These are phyloP conservation scores for Bergia sp. DNA, from an alignment of 92 coral and sea anemone genomes.

Conservation along the genomic window DNA sequence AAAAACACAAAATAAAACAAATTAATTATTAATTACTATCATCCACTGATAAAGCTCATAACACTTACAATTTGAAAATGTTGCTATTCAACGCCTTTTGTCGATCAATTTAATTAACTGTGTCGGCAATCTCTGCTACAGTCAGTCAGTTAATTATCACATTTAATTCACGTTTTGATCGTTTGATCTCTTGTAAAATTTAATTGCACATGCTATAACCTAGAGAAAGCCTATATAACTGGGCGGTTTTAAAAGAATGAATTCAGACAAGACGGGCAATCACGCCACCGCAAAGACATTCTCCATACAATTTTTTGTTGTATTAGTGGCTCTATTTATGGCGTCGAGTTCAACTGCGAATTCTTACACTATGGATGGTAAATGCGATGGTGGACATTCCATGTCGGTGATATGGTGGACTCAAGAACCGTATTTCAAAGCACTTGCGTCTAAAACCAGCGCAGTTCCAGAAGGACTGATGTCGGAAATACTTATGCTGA, in stretches of 20 bases:
- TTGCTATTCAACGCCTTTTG: not conserved
- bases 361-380: conserved; percentile 40
- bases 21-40: not conserved
- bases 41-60: no score
- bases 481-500: conserved; percentile 50
- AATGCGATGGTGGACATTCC: conserved; percentile 48
- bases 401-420: conserved; percentile 66
- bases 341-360: not conserved
- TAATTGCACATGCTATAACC: not conserved
- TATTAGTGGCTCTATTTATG: conserved; percentile 25
- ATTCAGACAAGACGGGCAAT: not conserved
- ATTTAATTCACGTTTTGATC: not conserved
- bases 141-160: not conserved
- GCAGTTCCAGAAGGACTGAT: conserved; percentile 60
- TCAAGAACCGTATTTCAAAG: conserved; percentile 75
- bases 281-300: not conserved
- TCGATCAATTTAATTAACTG: not conserved
- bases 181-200: not conserved
- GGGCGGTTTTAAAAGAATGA: not conserved
- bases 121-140: not conserved
- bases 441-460: conserved; percentile 6
- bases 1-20: not conserved
- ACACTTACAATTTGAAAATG: not conserved
- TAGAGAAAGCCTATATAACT: not conserved
- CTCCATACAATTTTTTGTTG: not conserved